Percentiles rank a stretch among this genome's conserved stretches.
Conservation (phyloP, 2,797 vertebrate genomes). For the Myotis pilosus region DNA sequence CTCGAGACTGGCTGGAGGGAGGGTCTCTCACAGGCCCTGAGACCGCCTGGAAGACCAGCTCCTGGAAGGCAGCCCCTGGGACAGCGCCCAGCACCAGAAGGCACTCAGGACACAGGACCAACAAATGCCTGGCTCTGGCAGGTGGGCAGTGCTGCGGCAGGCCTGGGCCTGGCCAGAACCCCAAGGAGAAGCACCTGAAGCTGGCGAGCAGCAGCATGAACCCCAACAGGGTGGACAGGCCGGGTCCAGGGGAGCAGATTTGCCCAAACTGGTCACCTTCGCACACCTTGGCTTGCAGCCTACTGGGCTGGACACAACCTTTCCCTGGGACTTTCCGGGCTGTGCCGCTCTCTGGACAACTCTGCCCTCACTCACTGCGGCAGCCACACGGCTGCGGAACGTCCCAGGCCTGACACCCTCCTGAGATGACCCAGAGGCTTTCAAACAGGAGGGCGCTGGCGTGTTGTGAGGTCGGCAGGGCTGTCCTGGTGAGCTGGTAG, state of each 20-base stretch:
- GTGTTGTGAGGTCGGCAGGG: background rate
- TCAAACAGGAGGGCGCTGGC: background rate
- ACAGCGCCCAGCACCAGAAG: background rate
- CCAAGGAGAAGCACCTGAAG: too few species aligned
- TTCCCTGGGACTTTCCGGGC: background rate
- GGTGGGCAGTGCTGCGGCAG: background rate
- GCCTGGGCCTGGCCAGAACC: background rate
- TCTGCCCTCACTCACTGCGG: fast-evolving
- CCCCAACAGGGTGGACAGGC: background rate
- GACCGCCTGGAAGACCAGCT: background rate
- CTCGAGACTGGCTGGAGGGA: background rate
- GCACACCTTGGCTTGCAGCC: background rate
- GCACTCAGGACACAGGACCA: background rate
- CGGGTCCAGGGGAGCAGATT: background rate
- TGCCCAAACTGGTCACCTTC: background rate
- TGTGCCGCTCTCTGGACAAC: background rate
- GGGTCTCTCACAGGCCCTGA: background rate
- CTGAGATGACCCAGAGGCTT: background rate
- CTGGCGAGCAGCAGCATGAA: background rate
- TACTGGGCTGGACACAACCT: background rate
- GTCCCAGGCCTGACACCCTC: background rate
- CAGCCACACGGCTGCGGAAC: background rate
- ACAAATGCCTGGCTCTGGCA: background rate
- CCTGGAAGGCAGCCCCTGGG: background rate
- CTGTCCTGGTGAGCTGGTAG: background rate